Conservation (phyloP, 2,888 invertebrate species). For the Piscicola geometra region DNA sequence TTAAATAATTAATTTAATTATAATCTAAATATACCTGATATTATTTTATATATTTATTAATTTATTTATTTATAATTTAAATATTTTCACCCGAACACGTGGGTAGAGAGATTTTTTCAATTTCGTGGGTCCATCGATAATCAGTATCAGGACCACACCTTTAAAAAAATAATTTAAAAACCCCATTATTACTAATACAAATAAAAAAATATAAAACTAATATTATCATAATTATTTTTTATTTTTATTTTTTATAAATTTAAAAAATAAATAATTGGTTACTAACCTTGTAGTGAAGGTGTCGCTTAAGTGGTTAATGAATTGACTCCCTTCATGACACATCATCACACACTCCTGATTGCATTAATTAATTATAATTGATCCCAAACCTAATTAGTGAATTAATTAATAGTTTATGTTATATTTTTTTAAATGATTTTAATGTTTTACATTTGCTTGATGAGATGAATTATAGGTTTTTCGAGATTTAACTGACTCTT, state of each 20-base stretch:
- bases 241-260: too few species aligned
- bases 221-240: too few species aligned
- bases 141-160: slow-evolving; percentile 48
- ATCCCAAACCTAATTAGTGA: background rate
- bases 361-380: background rate
- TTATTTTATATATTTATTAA: background rate
- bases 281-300: slow-evolving; percentile 12
- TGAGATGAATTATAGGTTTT: too few species aligned
- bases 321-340: slow-evolving; percentile 22
- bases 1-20: background rate
- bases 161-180: too few species aligned
- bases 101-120: slow-evolving; percentile 47
- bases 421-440: background rate
- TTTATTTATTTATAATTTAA: background rate
- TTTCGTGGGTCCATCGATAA: slow-evolving; percentile 49
- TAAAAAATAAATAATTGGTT: too few species aligned
- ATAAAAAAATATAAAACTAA: too few species aligned
- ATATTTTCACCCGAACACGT: slow-evolving; percentile 50
- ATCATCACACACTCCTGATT: slow-evolving; percentile 17
- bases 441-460: background rate
- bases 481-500: too few species aligned
- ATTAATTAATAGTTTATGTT: background rate
- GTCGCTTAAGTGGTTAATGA: slow-evolving; percentile 7
- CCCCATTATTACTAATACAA: too few species aligned
- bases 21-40: background rate